Base-by-base conservation (phyloP, 2,113 vertebrate species). In the Mirounga angustirostris region DNA sequence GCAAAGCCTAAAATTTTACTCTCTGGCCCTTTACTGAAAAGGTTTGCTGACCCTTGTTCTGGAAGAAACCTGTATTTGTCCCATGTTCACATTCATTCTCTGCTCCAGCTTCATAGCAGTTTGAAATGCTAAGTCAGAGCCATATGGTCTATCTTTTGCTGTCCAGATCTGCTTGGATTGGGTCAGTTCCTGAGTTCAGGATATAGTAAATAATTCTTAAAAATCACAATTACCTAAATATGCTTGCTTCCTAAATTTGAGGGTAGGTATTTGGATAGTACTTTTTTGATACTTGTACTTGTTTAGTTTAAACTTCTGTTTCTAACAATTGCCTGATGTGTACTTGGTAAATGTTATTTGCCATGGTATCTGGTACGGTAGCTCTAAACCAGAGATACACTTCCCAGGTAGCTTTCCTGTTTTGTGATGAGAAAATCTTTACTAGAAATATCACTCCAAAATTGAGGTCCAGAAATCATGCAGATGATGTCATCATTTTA, bases 191-290 rank as follows among this genome's bases (percentile, higher is more conserved):
- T 43, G 63, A 65, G 54, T 93, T 94, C 10, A 86, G 43, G 21
- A 15, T 78, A 74, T 78, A 74, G 18, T 69, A n/a, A 79, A 50
- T 96, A 71, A 21, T 59, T 15, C 50, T 73, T 89, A 40, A 15
- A 46, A 76, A 59, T 78, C 87, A 86, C 24, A 90, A 46, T 30
- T 61, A 80, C 56, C 56, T 33, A 80, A 85, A 65, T 80, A 24
- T 61, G 33, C 81, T 97, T 95, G 9, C 56, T 93, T 82, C 22
- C 58, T 91, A 87, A 61, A 76, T 43, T 87, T 87, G 50, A 91
- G 50, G 91, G 28, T 9, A 58, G 22, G 5, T 26, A 5, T 94
- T 91, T 82, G 22, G 7, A 50, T 50, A 19, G 2, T 52, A 9
- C 30, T n/a, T 69, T 52, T 69, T 86, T 86, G 65, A 26, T 46